Evolutionary conservation across 2,797 vertebrate genomes (phyloP).

Genomic region (Novumbra hubbsi): DNA sequence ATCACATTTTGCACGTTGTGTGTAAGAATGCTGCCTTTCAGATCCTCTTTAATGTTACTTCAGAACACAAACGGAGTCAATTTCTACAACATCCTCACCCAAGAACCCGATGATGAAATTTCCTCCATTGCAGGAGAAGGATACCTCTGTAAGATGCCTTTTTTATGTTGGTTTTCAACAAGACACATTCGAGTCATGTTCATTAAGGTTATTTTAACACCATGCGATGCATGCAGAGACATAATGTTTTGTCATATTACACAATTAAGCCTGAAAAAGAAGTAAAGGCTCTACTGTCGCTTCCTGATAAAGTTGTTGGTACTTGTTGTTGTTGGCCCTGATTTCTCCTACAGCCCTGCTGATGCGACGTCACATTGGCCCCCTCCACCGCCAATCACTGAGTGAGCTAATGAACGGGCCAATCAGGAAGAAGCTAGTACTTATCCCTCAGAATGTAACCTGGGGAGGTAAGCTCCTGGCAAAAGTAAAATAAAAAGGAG

Average conservation of each 20-base stretch:
- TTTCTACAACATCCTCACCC: conserved; percentile 95
- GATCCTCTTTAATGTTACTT: conserved; percentile 29
- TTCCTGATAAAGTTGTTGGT: neutral
- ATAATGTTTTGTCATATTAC: neutral
- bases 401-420: conserved; percentile 90
- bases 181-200: neutral
- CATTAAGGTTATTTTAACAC: neutral
- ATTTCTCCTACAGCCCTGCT: conserved; percentile 66
- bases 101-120: conserved; percentile 56
- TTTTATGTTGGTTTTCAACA: neutral
- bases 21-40: neutral
- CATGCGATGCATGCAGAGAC: neutral
- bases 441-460: conserved; percentile 86
- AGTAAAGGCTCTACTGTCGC: neutral
- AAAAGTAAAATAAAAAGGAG: neutral
- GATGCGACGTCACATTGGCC: conserved; percentile 72
- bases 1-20: no score
- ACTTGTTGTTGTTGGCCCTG: neutral
- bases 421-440: conserved; percentile 84
- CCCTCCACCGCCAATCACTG: conserved; percentile 75
- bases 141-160: conserved; percentile 75
- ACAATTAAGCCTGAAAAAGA: neutral
- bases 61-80: conserved; percentile 95
- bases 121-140: conserved; percentile 33
- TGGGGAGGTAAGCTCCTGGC: conserved; percentile 87